Conservation (phyloP, 2,113 vertebrate species). For the Petrocephalus microphthalmus region DNA sequence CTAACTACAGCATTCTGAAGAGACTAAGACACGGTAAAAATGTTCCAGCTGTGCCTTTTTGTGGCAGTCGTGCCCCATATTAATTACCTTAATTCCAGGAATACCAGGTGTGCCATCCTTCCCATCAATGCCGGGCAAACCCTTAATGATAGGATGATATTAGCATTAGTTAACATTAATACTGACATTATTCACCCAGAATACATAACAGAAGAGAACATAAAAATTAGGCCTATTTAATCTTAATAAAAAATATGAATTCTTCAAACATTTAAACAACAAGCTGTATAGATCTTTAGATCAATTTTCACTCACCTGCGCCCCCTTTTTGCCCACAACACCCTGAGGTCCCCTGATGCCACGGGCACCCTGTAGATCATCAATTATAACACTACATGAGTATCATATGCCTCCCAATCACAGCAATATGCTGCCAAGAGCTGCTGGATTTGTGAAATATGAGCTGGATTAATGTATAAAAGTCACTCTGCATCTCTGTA, state of each 20-base stretch:
- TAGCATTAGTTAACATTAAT: neutral
- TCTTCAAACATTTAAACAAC: neutral
- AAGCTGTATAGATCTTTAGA: neutral
- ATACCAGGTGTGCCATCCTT: slow-evolving; percentile 87
- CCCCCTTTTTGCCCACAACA: slow-evolving; percentile 80
- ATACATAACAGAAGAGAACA: neutral
- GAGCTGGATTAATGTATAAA: neutral
- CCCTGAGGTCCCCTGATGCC: slow-evolving; percentile 82
- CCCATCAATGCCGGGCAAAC: slow-evolving; percentile 91
- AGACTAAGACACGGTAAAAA: neutral
- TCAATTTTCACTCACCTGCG: slow-evolving; percentile 67
- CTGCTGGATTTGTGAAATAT: neutral
- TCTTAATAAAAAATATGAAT: neutral
- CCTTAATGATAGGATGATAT: slow-evolving; percentile 56
- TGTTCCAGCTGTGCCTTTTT: neutral
- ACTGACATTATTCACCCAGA: neutral
- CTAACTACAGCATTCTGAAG: neutral
- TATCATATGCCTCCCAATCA: neutral
- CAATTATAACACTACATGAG: slow-evolving; percentile 9
- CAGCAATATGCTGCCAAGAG: neutral
- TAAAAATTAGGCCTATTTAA: neutral
- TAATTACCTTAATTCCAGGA: slow-evolving; percentile 82
- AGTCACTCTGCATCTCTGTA: neutral
- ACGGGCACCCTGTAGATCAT: slow-evolving; percentile 66
- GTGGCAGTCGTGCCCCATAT: neutral